Evolutionary conservation across 1,140 invertebrate species (phyloP), one percentile per base, ranked within the genome.

Genomic region (Atta cephalotes): DNA sequence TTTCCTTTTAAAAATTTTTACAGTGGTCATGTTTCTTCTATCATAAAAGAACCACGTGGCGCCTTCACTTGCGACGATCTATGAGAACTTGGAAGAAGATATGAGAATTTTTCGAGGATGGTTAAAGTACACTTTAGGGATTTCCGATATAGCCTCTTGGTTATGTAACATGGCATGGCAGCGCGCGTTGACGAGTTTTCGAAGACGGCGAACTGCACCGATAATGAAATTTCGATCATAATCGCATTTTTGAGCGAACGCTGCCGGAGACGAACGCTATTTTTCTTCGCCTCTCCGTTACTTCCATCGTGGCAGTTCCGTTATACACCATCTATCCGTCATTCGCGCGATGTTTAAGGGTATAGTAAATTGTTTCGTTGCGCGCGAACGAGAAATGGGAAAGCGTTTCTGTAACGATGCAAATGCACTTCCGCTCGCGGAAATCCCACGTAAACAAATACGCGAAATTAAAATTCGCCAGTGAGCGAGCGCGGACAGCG

Each of bases 311-410:
- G 49, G 70, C 39, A n/a, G 70, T 49, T 84, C 25, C 71, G 39
- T 49, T 74, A 45, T 45, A 49, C 58, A 84, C 25, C 28, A 51
- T 25, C 80, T 84, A 84, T 84, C 80, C 80, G 80, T 84, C 80
- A 84, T 62, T 74, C 70, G 49, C 56, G 80, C 56, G 80, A 82
- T 56, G 70, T 84, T 56, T 84, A 51, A 84, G 56, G 80, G 80
- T 82, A 74, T 74, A 56, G 70, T 84, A 84, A 84, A 84, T 84
- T 84, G 70, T 84, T 84, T 84, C 80, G 68, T 84, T 84, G 79
- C 65, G 78, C 58, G 74, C 31, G 60, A 78, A 49, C 39, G 35
- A 16, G 35, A 14, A 39, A 16, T n/a, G 45, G 12, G 66, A n/a
- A 65, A 21, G 65, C 51, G 66, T 21, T 25, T n/a, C 66, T 53